Conservation (phyloP, 2,113 vertebrate species). For the Xenopus laevis region DNA sequence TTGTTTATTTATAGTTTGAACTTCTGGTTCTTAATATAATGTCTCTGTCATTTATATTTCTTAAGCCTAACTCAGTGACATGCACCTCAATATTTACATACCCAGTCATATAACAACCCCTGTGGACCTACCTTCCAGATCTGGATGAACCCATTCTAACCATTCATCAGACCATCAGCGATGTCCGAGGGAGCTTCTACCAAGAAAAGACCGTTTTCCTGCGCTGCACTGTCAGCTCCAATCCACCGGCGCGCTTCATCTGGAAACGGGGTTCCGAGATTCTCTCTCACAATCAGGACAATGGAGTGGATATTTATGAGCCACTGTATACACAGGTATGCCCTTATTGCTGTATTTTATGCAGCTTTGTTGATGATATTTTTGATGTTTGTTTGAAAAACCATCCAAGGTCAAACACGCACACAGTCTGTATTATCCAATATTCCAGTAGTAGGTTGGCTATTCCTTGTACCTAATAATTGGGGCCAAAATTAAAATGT, state of each 20-base stretch:
- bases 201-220: conserved; percentile 97
- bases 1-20: no score
- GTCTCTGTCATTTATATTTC: no score
- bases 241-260: conserved; percentile 93
- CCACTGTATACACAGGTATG: conserved; percentile 93
- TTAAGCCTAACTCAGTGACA: no score
- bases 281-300: conserved; percentile 93
- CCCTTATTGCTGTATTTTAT: background rate
- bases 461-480: no score
- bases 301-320: conserved; percentile 95
- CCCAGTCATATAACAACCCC: conserved; percentile 36
- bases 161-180: conserved; percentile 93
- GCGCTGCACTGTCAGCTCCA: conserved; percentile 95
- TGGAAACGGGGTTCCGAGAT: conserved; percentile 84
- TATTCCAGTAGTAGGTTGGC: no score
- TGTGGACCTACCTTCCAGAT: conserved; percentile 68
- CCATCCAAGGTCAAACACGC: no score
- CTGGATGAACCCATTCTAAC: conserved; percentile 89
- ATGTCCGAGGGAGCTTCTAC: conserved; percentile 93
- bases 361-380: no score
- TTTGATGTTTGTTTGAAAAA: no score
- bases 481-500: no score
- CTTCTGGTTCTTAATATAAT: no score
- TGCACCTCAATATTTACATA: no score
- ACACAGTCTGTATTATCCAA: no score